Percentiles rank a stretch among this genome's conserved stretches.
phyloP scores from a whole-genome alignment of 2,797 vertebrate genomes.

The Eidolon dupreanum region DNA sequence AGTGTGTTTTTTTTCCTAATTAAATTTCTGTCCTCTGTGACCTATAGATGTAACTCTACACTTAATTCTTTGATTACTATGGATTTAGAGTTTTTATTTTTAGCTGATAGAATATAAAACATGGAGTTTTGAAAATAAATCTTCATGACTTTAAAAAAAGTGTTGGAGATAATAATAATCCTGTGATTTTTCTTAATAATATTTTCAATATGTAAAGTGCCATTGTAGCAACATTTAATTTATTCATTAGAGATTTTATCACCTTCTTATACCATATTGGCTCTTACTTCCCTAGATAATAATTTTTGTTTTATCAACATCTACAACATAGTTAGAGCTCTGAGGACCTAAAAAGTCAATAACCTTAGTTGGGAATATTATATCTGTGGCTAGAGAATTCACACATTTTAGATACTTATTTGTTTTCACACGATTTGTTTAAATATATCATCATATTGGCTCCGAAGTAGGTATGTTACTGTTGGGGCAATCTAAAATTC shows the following conservation, averaged over 20 bases:
- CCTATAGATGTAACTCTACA: background rate
- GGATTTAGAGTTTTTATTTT: constrained; percentile 22
- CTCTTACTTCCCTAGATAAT: background rate
- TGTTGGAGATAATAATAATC: background rate
- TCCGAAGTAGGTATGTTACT: background rate
- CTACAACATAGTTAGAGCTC: background rate
- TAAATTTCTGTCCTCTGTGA: constrained; percentile 7
- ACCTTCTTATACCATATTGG: background rate
- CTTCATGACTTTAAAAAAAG: background rate
- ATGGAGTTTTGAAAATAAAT: background rate
- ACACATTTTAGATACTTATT: background rate
- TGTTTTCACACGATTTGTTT: background rate
- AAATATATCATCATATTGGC: constrained; percentile 5
- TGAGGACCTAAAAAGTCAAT: constrained; percentile 24
- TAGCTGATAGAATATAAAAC: constrained; percentile 28
- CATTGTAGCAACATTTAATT: constrained; percentile 11
- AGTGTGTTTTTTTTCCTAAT: constrained; percentile 20
- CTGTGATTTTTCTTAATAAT: background rate
- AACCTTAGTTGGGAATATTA: background rate
- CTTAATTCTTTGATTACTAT: background rate
- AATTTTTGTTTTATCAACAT: constrained; percentile 25
- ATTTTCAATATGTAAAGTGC: constrained; percentile 23
- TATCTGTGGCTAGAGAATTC: background rate
- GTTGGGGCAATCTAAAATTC: too few relatives aligned
- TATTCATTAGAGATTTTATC: background rate